These are phyloP conservation scores for Bujurquina vittata DNA, from an alignment of 2,113 vertebrate species.

Conservation along the genomic window DNA sequence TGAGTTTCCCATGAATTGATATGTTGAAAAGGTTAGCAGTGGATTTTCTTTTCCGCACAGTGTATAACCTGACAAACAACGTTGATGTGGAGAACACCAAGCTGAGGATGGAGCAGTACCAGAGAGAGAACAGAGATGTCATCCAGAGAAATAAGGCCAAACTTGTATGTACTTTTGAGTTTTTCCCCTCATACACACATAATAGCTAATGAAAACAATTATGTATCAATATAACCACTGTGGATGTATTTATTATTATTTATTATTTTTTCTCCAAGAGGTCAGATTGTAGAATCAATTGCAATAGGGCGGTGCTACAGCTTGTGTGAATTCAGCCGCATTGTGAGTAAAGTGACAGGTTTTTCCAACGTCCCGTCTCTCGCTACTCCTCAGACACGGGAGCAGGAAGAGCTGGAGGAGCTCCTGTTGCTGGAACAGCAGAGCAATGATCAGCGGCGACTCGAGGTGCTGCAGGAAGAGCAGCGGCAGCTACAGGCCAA, in stretches of 20 bases:
- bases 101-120: slow-evolving; percentile 95
- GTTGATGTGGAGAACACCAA: slow-evolving; percentile 94
- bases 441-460: slow-evolving; percentile 86
- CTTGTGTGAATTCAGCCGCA: neutral
- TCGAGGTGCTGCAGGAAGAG: slow-evolving; percentile 91
- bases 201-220: neutral
- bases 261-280: neutral
- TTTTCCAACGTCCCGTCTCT: neutral
- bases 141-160: slow-evolving; percentile 97
- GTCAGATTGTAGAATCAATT: neutral
- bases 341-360: neutral
- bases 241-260: neutral
- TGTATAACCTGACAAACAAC: slow-evolving; percentile 96
- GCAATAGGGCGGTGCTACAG: neutral
- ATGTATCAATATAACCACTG: neutral
- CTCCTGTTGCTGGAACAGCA: slow-evolving; percentile 90
- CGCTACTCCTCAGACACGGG: slow-evolving; percentile 83
- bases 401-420: slow-evolving; percentile 97
- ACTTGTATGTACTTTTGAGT: slow-evolving; percentile 80
- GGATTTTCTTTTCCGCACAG: slow-evolving; percentile 67
- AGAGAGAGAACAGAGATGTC: slow-evolving; percentile 93
- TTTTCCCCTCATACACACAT: neutral
- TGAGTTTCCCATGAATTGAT: neutral
- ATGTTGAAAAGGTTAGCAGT: neutral
- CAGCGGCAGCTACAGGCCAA: slow-evolving; percentile 91